Conservation (phyloP, 2,113 vertebrate genomes). For the Laticauda colubrina region DNA sequence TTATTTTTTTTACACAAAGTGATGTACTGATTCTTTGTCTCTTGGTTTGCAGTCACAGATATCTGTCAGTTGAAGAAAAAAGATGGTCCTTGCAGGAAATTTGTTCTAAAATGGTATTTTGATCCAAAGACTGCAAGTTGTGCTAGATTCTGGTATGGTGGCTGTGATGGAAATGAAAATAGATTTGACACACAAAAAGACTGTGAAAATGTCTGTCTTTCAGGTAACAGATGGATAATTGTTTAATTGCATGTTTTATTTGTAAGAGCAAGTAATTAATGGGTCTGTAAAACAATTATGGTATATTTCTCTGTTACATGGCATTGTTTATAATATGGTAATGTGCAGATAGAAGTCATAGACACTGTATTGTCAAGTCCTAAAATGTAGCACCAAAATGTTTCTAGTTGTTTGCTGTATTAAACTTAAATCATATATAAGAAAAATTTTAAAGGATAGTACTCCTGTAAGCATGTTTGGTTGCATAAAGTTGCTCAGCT, state of each 20-base stretch:
- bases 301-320: not conserved
- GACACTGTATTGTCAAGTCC: not conserved
- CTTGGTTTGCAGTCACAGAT: slow-evolving; percentile 57
- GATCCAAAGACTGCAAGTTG: slow-evolving; percentile 77
- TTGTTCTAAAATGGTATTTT: slow-evolving; percentile 84
- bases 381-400: not conserved
- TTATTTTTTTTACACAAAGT: not conserved
- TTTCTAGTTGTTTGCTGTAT: not conserved
- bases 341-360: not conserved
- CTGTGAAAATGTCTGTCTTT: slow-evolving; percentile 81
- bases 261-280: not conserved
- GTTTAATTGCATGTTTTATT: not conserved
- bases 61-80: slow-evolving; percentile 82
- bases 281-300: not conserved
- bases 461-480: not conserved
- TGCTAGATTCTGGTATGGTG: slow-evolving; percentile 90
- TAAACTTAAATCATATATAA: not conserved
- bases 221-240: slow-evolving; percentile 68
- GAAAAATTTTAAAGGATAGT: not conserved
- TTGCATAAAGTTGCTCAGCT: not conserved
- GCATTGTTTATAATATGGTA: no score
- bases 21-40: not conserved
- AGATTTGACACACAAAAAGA: slow-evolving; percentile 82
- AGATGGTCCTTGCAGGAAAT: slow-evolving; percentile 80
- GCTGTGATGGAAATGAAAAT: slow-evolving; percentile 90